Evolutionary conservation across 2,113 vertebrate species (phyloP), one percentile per base, ranked within the genome.

Genomic region (Paracanthobrama guichenoti): DNA sequence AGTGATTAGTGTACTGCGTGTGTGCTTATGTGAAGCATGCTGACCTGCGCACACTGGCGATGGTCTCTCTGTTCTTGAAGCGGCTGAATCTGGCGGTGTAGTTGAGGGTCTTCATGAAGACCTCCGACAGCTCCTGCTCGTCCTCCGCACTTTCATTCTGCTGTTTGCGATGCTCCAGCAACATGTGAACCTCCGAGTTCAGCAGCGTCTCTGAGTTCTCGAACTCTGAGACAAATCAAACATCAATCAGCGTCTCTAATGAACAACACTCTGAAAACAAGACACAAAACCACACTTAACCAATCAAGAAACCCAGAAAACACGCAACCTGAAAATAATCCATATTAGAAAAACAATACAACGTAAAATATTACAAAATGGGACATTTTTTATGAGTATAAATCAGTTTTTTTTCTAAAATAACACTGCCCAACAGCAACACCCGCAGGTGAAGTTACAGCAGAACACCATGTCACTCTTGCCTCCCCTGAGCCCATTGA

Each of bases 61-160:
- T 99, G 88, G 98, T 99, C 88, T 99, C 98, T 0, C 98, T 91
- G 93, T 99, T 99, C 88, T 99, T 99, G 93, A 99, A 99, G 83
- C 98, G 96, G 91, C 98, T 99, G 93, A 99, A 99, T 0, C 98
- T 95, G 0, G 96, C 96, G 0, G 97, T 99, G 91, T 99, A 99
- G 93, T 97, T 99, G 13, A 99, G 79, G 0, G 97, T 99, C 89
- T 99, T 99, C 97, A 99, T 99, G 94, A 99, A 99, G 48, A 99
- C 97, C 66, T 98, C 98, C 0, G 97, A 98, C 4, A 99, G 96
- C 71, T 99, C 98, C 93, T 99, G 98, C 74, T 99, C 98, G 5
- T 99, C 98, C 91, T 99, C 98, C 0, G 97, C 97, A 11, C 97
- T 99, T 91, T 99, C 98, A 16, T 99, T 99, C 95, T 99, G 98